These are phyloP conservation scores for Pachyramphus minor DNA, from an alignment of 2,113 vertebrate genomes.

Conservation along the genomic window DNA sequence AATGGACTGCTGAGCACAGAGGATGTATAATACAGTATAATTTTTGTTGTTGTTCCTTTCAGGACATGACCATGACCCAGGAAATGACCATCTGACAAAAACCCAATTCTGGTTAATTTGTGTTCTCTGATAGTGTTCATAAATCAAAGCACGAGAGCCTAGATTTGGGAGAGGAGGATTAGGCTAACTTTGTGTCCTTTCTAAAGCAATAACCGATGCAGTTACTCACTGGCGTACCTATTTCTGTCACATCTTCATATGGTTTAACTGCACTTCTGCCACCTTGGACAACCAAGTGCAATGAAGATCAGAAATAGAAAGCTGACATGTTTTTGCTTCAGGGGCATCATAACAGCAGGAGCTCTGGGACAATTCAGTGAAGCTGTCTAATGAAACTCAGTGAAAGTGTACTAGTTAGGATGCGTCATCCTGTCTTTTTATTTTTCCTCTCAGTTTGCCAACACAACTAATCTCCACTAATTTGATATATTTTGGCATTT, in stretches of 20 bases:
- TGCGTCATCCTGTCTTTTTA: not conserved
- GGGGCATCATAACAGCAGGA: not conserved
- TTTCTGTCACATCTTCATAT: not conserved
- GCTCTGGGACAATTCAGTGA: not conserved
- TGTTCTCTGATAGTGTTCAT: not conserved
- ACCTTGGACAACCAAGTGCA: not conserved
- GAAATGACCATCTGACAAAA: not conserved
- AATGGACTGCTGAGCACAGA: not conserved
- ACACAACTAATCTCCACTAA: not conserved
- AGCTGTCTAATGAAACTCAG: not conserved
- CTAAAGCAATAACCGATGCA: not conserved
- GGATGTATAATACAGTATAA: rapidly evolving
- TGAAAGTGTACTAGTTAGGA: rapidly evolving
- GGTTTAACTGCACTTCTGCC: not conserved
- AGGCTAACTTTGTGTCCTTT: not conserved
- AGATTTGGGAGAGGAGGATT: not conserved
- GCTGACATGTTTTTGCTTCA: not conserved
- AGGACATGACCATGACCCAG: rapidly evolving
- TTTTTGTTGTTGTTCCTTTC: not conserved
- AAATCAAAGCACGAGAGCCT: not conserved
- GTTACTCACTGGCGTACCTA: rapidly evolving
- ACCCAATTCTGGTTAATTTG: not conserved
- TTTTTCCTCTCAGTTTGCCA: not conserved
- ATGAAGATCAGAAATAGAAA: not conserved
- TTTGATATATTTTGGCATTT: not conserved